phyloP scores from a whole-genome alignment of 1,140 invertebrate genomes.

The Anagrus nilaparvatae region DNA sequence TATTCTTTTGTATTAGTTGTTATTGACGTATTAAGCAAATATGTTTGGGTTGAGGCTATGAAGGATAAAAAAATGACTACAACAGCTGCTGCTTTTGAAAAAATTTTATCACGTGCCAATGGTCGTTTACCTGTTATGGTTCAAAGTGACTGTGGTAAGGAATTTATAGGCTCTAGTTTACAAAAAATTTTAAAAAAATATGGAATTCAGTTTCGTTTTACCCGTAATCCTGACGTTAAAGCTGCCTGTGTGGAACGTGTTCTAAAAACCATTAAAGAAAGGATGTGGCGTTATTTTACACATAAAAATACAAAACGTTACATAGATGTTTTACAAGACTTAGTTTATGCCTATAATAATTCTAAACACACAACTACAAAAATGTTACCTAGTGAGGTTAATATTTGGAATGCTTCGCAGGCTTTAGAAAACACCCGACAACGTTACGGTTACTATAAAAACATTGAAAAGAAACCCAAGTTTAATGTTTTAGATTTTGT shows the following conservation, averaged over 20 bases:
- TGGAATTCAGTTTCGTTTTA: constrained; percentile 13
- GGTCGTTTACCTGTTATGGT: constrained; percentile 1
- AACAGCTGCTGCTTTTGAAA: no score
- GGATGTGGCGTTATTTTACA: constrained; percentile 20
- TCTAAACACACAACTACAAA: constrained; percentile 13
- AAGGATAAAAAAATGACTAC: no score
- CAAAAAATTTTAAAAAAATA: constrained; percentile 15
- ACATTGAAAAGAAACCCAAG: background rate
- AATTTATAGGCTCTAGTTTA: constrained; percentile 14
- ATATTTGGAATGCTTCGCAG: constrained; percentile 1
- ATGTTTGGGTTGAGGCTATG: no score
- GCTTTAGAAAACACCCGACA: constrained; percentile 10
- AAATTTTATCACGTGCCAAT: no score
- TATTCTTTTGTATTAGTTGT: no score
- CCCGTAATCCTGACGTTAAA: constrained; percentile 17
- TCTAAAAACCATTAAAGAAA: constrained; percentile 18
- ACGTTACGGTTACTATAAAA: constrained; percentile 7
- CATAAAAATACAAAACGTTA: constrained; percentile 10
- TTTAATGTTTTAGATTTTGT: background rate
- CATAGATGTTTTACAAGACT: constrained; percentile 17
- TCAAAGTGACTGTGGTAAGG: constrained; percentile 17
- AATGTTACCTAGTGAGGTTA: constrained; percentile 8
- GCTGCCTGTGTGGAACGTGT: constrained; percentile 18
- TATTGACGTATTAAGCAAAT: no score
- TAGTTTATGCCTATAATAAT: constrained; percentile 15